Evolutionary conservation across 2,888 invertebrate species (phyloP).

Genomic region (Cryptosula pallasiana): DNA sequence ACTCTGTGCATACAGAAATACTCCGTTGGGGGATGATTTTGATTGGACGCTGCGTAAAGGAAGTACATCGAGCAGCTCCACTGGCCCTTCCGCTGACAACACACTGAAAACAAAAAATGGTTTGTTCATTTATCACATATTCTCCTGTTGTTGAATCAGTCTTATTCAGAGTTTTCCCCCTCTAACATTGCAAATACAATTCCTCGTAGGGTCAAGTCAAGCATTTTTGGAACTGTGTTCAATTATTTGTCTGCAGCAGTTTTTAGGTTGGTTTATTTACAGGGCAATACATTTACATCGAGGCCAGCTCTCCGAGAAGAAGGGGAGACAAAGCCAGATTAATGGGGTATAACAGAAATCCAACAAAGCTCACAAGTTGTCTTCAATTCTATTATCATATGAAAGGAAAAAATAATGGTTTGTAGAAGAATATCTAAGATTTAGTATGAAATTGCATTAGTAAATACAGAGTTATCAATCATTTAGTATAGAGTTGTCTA

Average conservation of each 20-base stretch:
- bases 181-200: no score
- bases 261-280: no score
- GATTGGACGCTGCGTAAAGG: conserved; percentile 41
- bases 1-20: conserved; percentile 40
- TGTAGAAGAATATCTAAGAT: no score
- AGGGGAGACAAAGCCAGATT: conserved; percentile 60
- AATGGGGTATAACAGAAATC: conserved; percentile 16
- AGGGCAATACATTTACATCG: conserved; percentile 34
- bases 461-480: no score
- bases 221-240: no score
- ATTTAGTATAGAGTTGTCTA: no score
- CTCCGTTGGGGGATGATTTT: conserved; percentile 34
- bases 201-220: no score
- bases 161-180: no score
- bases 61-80: conserved; percentile 30
- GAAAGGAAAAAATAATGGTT: conserved; percentile 21
- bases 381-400: conserved; percentile 23
- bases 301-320: conserved; percentile 55
- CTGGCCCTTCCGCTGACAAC: conserved; percentile 43
- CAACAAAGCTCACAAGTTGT: background rate
- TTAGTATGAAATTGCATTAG: no score
- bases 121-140: no score
- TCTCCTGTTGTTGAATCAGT: no score
- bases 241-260: no score
- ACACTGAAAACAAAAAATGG: conserved; percentile 29